These are phyloP conservation scores for Ictalurus furcatus DNA, from an alignment of 2,113 vertebrate genomes.

Conservation along the genomic window DNA sequence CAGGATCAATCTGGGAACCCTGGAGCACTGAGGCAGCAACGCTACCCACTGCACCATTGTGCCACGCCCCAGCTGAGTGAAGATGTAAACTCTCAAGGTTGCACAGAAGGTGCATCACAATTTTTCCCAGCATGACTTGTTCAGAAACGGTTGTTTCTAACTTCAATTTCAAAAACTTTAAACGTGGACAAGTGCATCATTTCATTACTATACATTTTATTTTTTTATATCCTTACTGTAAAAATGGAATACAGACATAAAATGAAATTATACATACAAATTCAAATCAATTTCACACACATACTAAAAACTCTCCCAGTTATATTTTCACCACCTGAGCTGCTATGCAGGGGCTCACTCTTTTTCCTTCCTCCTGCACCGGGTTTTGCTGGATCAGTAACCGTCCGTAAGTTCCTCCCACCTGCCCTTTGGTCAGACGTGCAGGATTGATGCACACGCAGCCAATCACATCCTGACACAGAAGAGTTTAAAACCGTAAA, in stretches of 20 bases:
- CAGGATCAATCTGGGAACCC: neutral
- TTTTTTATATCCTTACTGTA: neutral
- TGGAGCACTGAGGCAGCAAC: neutral
- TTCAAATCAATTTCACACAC: neutral
- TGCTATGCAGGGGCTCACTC: conserved; percentile 74
- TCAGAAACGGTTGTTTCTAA: neutral
- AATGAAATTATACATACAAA: conserved; percentile 22
- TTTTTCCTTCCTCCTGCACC: conserved; percentile 7
- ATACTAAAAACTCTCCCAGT: conserved; percentile 34
- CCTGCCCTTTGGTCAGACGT: conserved; percentile 89
- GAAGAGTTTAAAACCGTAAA: neutral
- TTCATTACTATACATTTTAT: conserved; percentile 42
- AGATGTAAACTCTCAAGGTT: neutral
- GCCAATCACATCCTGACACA: conserved; percentile 80
- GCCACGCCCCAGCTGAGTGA: neutral
- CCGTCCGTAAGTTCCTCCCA: conserved; percentile 87
- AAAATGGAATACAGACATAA: conserved; percentile 13
- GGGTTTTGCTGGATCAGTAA: conserved; percentile 68
- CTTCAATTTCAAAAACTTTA: neutral
- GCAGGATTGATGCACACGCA: conserved; percentile 91
- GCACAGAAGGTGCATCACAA: neutral
- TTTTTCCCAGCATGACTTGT: neutral
- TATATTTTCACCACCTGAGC: conserved; percentile 88
- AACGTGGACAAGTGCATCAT: neutral
- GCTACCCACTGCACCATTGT: neutral